These are phyloP conservation scores for Parus major DNA, from an alignment of 2,113 vertebrate genomes.

Conservation along the genomic window DNA sequence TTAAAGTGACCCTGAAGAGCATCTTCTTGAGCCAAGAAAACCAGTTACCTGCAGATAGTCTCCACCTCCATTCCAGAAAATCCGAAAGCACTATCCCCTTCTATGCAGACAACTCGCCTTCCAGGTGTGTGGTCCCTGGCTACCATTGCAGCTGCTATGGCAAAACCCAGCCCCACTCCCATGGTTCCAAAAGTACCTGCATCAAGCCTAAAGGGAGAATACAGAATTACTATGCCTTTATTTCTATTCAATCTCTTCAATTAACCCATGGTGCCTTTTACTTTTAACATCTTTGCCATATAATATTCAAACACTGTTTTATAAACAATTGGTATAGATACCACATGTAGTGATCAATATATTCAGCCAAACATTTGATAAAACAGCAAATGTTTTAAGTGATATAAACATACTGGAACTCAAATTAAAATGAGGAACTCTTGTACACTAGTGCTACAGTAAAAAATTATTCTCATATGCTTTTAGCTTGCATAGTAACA, in stretches of 20 bases:
- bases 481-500: slow-evolving; percentile 16
- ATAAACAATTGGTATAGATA: background rate
- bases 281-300: background rate
- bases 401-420: background rate
- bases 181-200: slow-evolving; percentile 97
- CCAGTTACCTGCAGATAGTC: slow-evolving; percentile 90
- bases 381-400: background rate
- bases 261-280: background rate
- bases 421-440: background rate
- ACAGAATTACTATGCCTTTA: background rate
- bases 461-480: background rate
- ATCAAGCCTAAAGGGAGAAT: slow-evolving; percentile 81
- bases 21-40: background rate
- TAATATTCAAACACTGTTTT: background rate
- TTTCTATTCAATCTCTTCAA: background rate
- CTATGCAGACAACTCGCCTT: slow-evolving; percentile 85
- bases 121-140: slow-evolving; percentile 72
- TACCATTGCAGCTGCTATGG: slow-evolving; percentile 88
- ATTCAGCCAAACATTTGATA: background rate
- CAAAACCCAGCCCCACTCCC: slow-evolving; percentile 95
- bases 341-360: background rate
- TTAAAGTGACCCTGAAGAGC: background rate
- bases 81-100: slow-evolving; percentile 96
- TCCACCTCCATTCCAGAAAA: slow-evolving; percentile 98
- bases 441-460: background rate